Base-by-base conservation (phyloP, 2,888 invertebrate species). In the Agonopterix alstromeriana region DNA sequence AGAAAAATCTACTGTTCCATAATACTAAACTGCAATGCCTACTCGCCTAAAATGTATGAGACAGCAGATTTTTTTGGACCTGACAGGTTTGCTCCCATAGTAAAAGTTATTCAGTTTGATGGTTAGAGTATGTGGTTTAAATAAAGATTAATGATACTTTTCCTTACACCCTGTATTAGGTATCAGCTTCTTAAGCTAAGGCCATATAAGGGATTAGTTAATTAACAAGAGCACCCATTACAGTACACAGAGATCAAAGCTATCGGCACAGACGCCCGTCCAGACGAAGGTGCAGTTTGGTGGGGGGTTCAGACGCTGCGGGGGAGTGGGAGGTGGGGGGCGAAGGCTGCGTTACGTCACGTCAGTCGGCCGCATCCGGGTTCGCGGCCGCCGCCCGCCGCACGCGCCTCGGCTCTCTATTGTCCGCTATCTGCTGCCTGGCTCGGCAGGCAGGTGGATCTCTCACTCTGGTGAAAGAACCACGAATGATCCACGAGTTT, bases 301-400 rank as follows among this genome's bases (percentile, higher is more conserved):
- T 54, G 60, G 64, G 54, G 51, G 53, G 55, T 50, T 53, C 41
- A 47, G 47, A 52, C 50, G 55, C 49, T 38, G 60, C 51, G 53
- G 60, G 46, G 49, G 53, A 58, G 52, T 53, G 44, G 57, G 58
- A 47, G 57, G 53, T 57, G 57, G 63, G 68, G 58, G 58, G 62
- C 50, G 75, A 78, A 80, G 82, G 79, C 80, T 77, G 80, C 63
- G 73, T 86, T 83, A 84, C 86, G 84, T 86, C 86, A 51, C 17
- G 27, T 5, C 27, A 82, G 60, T 63, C 70, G 52, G 70, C 73
- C 67, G 79, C 78, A 86, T 86, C 87, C 87, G 87, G 87, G 87
- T 86, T 86, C 87, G 84, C 80, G 84, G 80, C 81, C 84, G 81
- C 64, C 80, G 84, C 79, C 81, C 84, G 81, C 65, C 71, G 77